A percentile compares a stretch with the other conserved stretches of the same genome.
Conservation (phyloP, 2,888 invertebrate species). For the Epiblema foenella region DNA sequence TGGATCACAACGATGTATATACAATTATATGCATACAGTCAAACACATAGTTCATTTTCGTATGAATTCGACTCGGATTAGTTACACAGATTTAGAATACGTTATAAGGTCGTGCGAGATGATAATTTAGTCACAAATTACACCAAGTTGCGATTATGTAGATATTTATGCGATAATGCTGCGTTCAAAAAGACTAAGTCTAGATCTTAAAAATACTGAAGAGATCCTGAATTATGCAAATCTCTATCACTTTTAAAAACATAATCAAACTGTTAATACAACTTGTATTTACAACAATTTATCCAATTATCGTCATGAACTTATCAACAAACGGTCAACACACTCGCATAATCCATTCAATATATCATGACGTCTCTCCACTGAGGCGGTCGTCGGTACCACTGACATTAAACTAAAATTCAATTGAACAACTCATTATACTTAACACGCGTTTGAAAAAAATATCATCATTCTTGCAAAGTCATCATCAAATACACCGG, state of each 20-base stretch:
- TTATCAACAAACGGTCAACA: conserved; percentile 26
- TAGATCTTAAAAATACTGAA: neutral
- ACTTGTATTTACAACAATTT: conserved; percentile 4
- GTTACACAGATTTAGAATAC: conserved; percentile 16
- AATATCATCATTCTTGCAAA: too few species aligned
- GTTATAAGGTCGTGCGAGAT: conserved; percentile 5
- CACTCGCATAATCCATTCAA: conserved; percentile 27
- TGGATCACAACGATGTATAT: conserved; percentile 53
- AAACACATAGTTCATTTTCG: conserved; percentile 30
- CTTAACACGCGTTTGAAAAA: too few species aligned
- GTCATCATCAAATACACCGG: too few species aligned
- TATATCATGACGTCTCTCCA: conserved; percentile 2
- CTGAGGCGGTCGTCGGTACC: neutral
- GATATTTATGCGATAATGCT: neutral
- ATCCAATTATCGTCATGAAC: neutral
- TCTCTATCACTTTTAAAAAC: neutral
- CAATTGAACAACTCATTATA: too few species aligned
- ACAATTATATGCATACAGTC: conserved; percentile 29
- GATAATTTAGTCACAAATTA: conserved; percentile 13
- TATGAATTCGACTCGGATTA: conserved; percentile 25
- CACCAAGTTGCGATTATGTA: neutral
- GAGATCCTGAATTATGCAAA: neutral
- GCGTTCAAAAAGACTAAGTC: neutral
- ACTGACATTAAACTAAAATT: too few species aligned
- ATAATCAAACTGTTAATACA: conserved; percentile 27